Evolutionary conservation across 2,113 vertebrate species (phyloP), one percentile per base, ranked within the genome.

Genomic region (Phoenicopterus ruber): DNA sequence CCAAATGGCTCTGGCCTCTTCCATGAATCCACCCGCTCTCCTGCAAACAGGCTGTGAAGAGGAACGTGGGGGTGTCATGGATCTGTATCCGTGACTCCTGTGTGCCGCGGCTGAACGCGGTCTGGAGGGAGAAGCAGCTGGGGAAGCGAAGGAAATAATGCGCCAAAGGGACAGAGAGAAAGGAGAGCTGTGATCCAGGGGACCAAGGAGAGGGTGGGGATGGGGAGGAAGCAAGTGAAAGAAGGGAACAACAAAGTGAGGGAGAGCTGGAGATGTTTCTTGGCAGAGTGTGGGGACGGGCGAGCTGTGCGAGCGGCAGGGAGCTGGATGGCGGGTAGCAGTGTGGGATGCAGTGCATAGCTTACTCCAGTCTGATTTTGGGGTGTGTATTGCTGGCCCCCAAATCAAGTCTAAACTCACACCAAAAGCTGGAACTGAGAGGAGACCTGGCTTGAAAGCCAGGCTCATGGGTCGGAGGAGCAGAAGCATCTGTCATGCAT

Each of bases 81-180:
- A 26, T 58, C 36, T 5, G 1, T 42, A n/a, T n/a, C n/a, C n/a
- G n/a, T 32, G 47, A 22, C 52, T 58, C 13, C 17, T 21, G 62
- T 7, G 8, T 55, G 26, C 78, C 0, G 0, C 25, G 22, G 55
- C 80, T 59, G 57, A 52, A 36, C 3, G 2, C 19, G 10, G 17
- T 26, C 52, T 58, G 57, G 79, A 79, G 32, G 62, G 28, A 82
- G 47, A 80, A 54, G 14, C 5, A 14, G 38, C 66, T 67, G 28
- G 28, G 61, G 46, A 86, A 67, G 16, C 2, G 2, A 76, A 89
- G n/a, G 47, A 57, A 71, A 38, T 1, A 1, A 74, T 31, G 26
- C 25, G 14, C 13, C 17, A 14, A 17, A 62, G 44, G 31, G 76
- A 42, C 14, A 61, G 38, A 66, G 44, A 58, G 28, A 55, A 38